phyloP scores from a whole-genome alignment of 1,140 invertebrate species.

The Aphis craccivora region DNA sequence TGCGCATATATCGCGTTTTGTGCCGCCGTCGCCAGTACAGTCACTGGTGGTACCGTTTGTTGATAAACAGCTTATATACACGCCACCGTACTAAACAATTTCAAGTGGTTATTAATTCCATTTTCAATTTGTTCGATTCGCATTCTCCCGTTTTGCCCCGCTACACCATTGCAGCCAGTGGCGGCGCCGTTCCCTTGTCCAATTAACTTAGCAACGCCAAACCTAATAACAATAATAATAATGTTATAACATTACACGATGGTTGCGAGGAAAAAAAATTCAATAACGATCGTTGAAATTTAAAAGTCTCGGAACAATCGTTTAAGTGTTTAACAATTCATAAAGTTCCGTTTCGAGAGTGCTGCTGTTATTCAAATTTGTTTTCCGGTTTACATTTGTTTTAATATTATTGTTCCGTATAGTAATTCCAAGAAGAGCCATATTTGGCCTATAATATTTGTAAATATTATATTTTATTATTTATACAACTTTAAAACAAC shows the following conservation, averaged over 20 bases:
- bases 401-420: background rate
- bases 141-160: background rate
- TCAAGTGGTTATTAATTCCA: background rate
- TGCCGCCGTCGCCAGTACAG: background rate
- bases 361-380: background rate
- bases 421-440: no score
- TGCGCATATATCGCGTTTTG: background rate
- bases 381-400: background rate
- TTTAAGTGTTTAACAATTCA: background rate
- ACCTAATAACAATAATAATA: background rate
- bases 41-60: constrained; percentile 1
- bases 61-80: background rate
- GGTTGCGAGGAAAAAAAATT: background rate
- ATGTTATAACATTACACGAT: background rate
- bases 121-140: background rate
- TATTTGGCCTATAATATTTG: background rate
- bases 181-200: background rate
- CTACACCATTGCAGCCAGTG: no score
- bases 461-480: background rate
- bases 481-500: background rate
- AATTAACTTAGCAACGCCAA: background rate
- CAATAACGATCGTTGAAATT: background rate
- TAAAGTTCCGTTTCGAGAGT: background rate
- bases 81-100: background rate
- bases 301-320: background rate